Evolutionary conservation across 2,888 invertebrate species (phyloP), one percentile per base, ranked within the genome.

Genomic region (Erpobdella octoculata): DNA sequence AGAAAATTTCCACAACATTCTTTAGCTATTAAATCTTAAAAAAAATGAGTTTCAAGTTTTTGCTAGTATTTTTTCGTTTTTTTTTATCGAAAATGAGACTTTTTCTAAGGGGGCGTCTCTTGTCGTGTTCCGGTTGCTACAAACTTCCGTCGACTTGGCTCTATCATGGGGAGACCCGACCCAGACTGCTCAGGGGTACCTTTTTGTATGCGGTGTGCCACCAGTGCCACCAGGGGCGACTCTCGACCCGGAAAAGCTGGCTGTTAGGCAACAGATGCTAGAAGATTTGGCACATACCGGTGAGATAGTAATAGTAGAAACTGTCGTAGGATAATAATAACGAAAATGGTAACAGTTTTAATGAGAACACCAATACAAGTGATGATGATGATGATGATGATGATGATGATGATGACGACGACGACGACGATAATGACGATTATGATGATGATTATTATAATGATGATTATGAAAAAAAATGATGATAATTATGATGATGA

Each of bases 151-250:
- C 58, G 61, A 67, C 31, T 21, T 70, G 35, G 74, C 74, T 9
- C 31, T 69, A 21, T 21, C 38, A 3, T 71, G 71, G 74, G 73
- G 74, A n/a, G 72, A 72, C 12, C 74, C 74, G 25, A 71, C 70
- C 9, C 69, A 71, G 59, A 28, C 71, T 15, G 70, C 74, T 36
- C 71, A 67, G 21, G 73, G 73, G 1, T 74, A 62, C 73, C 12
- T 74, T 25, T 41, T 61, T 70, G 1, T 68, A 3, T 70, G 8
- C 21, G 72, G 70, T 8, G 61, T 28, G 5, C 65, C 41, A 18
- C 72, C 72, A 6, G 46, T 72, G 1, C 72, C 72, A 2, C 72
- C 72, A 8, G 72, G 61, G 31, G 58, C 65, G 2, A 28, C 61
- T 3, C n/a, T 33, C 36, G 70, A 72, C 37, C 72, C 70, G 2